A percentile compares a stretch with the other conserved stretches of the same genome.
These are phyloP conservation scores for Mesoligia furuncula DNA, from an alignment of 2,888 invertebrate genomes.

Conservation along the genomic window DNA sequence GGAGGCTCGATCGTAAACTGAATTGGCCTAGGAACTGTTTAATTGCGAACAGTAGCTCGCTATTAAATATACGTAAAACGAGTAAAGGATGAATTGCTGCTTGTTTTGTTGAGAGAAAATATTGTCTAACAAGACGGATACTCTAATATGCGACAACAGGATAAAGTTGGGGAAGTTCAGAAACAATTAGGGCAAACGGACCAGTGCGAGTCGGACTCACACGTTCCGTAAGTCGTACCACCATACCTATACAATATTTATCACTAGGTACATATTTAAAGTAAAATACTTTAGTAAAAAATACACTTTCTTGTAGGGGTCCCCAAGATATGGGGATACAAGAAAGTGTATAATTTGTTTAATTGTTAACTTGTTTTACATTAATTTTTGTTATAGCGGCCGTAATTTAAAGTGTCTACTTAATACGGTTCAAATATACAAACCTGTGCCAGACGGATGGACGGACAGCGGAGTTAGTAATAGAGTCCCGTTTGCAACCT, in stretches of 20 bases:
- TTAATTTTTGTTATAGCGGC: neutral
- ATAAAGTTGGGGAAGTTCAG: neutral
- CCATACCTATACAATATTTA: neutral
- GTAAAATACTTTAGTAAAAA: too few relatives aligned
- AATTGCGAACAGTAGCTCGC: conserved; percentile 80
- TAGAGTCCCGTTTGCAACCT: neutral
- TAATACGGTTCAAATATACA: neutral
- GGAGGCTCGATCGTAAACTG: conserved; percentile 83
- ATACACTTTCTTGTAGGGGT: too few relatives aligned
- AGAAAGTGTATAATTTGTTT: too few relatives aligned
- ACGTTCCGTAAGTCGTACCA: neutral
- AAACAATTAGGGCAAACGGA: neutral
- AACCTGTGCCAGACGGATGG: neutral
- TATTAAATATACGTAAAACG: conserved; percentile 80
- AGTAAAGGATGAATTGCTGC: conserved; percentile 66
- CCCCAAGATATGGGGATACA: too few relatives aligned
- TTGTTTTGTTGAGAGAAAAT: conserved; percentile 62
- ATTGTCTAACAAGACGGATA: conserved; percentile 27
- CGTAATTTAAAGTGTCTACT: neutral
- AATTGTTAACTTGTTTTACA: too few relatives aligned
- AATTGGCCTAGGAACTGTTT: conserved; percentile 84
- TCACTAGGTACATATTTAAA: neutral
- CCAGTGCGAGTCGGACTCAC: neutral
- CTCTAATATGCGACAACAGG: neutral
- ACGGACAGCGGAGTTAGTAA: neutral